phyloP scores from a whole-genome alignment of 2,797 vertebrate species.

The Enteromius argenteus region DNA sequence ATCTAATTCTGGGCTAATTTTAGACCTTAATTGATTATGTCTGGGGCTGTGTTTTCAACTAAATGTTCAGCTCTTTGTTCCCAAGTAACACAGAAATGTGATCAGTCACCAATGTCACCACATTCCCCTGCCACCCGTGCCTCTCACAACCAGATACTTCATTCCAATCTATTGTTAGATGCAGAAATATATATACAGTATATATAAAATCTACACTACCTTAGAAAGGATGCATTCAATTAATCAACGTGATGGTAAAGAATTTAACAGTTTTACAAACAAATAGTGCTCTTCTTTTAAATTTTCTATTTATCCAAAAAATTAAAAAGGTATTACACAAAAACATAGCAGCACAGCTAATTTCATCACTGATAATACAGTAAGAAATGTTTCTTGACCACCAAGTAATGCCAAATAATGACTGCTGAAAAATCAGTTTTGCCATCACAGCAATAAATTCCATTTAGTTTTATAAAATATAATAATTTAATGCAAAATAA shows the following conservation, averaged over 20 bases:
- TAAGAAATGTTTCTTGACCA: background rate
- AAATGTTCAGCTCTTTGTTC: background rate
- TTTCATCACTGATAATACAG: background rate
- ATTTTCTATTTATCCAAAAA: background rate
- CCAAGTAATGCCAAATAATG: background rate
- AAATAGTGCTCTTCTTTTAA: background rate
- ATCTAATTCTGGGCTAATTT: slow-evolving; percentile 5
- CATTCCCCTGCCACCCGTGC: background rate
- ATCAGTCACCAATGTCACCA: background rate
- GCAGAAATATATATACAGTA: background rate
- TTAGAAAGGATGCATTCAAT: background rate
- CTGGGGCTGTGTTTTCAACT: slow-evolving; percentile 1
- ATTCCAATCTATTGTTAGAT: background rate
- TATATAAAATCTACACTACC: background rate
- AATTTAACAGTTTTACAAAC: background rate
- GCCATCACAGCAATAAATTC: background rate
- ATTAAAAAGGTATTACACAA: background rate
- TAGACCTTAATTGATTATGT: slow-evolving; percentile 4
- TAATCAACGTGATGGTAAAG: background rate
- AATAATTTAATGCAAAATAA: no score
- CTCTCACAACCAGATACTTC: background rate
- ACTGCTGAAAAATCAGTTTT: background rate
- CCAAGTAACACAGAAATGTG: background rate
- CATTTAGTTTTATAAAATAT: no score
- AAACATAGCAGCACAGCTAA: background rate